Evolutionary conservation across 1,140 invertebrate genomes (phyloP), one percentile per base, ranked within the genome.

Genomic region (Solenopsis invicta): DNA sequence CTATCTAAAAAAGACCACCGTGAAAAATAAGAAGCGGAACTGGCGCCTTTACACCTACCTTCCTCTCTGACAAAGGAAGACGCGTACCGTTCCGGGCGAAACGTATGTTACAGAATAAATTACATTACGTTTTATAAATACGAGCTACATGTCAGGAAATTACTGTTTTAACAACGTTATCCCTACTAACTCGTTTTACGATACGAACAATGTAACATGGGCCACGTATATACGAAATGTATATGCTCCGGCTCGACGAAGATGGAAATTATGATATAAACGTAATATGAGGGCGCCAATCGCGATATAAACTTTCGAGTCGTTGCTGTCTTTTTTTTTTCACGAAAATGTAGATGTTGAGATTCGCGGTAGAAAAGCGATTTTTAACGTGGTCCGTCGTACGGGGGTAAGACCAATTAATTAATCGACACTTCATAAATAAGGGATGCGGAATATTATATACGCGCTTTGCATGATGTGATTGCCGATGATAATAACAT

Each of bases 401-500:
- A 16, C 18, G 21, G 16, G 21, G 16, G 12, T 48, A 82, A 82
- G 41, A 16, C 34, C 21, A 29, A 72, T 72, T 67, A 52, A 77
- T 62, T 80, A 80, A 66, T 56, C n/a, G n/a, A 3, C 13, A 45
- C 41, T 77, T 29, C 21, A 13, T 48, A 62, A 48, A 78, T 64
- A 62, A 64, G 45, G 16, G 12, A 41, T 37, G 9, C 12, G 8
- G n/a, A 2, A 34, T 48, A 80, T 66, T 66, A 66, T 66, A 69
- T 34, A 48, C 41, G 41, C 13, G 18, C 10, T 67, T 24, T 24
- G 29, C n/a, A n/a, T 56, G 37, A n/a, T 56, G 37, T 48, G n/a
- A 82, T 13, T 45, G 18, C 6, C 12, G 37, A 74, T 61, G 18
- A 61, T 75, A 82, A 82, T 82, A 84, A 74, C n/a, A 41, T 81